Conservation (phyloP, 1,140 invertebrate genomes). For the Drosophila lini region DNA sequence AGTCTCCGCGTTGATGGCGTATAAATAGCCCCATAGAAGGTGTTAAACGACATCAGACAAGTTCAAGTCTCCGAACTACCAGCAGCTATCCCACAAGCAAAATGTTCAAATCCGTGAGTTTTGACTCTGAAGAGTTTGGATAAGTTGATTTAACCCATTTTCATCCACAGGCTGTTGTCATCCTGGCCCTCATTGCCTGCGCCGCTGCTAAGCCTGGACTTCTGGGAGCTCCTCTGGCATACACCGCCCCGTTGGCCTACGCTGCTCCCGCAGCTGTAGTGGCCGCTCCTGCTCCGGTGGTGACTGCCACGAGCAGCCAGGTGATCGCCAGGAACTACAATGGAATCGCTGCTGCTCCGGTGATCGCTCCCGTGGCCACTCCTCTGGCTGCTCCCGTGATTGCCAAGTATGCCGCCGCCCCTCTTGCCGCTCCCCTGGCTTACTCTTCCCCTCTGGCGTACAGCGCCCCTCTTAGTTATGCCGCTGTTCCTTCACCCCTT, state of each 20-base stretch:
- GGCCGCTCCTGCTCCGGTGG: slow-evolving; percentile 54
- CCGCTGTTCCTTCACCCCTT: background rate
- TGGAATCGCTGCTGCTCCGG: no score
- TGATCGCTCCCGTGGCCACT: no score
- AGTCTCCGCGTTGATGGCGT: slow-evolving; percentile 1
- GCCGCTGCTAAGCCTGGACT: slow-evolving; percentile 71
- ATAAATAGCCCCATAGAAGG: slow-evolving; percentile 25
- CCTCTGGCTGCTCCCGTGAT: slow-evolving; percentile 42
- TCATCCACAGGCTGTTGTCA: slow-evolving; percentile 58
- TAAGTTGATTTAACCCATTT: slow-evolving; percentile 22
- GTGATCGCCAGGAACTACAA: no score
- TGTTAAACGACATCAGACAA: slow-evolving; percentile 29
- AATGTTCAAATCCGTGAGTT: slow-evolving; percentile 68
- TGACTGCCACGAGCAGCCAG: slow-evolving; percentile 85
- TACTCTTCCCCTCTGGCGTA: slow-evolving; percentile 12
- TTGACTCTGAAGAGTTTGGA: background rate
- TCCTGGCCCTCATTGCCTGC: slow-evolving; percentile 71
- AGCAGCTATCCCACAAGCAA: slow-evolving; percentile 37
- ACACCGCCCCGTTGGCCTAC: slow-evolving; percentile 34
- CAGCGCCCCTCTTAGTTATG: slow-evolving; percentile 4
- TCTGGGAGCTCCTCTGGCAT: slow-evolving; percentile 36
- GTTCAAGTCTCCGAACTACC: slow-evolving; percentile 25
- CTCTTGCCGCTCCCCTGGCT: slow-evolving; percentile 7
- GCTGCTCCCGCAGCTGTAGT: slow-evolving; percentile 63
- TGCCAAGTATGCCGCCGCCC: slow-evolving; percentile 35